Evolutionary conservation across 2,888 invertebrate species (phyloP).

Genomic region (Chouioia cunea): DNA sequence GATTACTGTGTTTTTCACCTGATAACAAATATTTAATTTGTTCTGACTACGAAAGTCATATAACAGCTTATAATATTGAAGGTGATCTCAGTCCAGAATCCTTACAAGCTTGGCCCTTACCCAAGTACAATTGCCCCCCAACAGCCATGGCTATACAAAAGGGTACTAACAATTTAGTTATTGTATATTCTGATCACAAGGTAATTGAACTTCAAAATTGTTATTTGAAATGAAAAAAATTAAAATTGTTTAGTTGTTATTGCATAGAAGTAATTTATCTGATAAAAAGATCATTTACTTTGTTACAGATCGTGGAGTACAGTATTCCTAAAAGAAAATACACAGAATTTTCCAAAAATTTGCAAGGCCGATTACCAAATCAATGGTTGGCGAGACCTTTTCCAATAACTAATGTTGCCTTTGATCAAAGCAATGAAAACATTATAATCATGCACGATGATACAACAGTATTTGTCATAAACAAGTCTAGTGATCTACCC

Average conservation of each 20-base stretch:
- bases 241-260: not conserved
- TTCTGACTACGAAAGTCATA: slow-evolving; percentile 76
- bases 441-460: slow-evolving; percentile 83
- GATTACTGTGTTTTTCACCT: slow-evolving; percentile 60
- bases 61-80: slow-evolving; percentile 75
- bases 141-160: slow-evolving; percentile 81
- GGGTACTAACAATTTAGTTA: slow-evolving; percentile 73
- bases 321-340: slow-evolving; percentile 75
- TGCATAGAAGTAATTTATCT: not conserved
- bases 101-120: slow-evolving; percentile 73
- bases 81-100: slow-evolving; percentile 51
- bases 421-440: slow-evolving; percentile 75
- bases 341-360: slow-evolving; percentile 74
- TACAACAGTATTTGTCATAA: slow-evolving; percentile 74
- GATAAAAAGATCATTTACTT: slow-evolving; percentile 24
- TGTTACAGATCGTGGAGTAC: slow-evolving; percentile 81
- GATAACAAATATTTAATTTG: slow-evolving; percentile 77
- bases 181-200: slow-evolving; percentile 85
- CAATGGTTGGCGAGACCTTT: slow-evolving; percentile 74
- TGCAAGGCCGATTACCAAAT: slow-evolving; percentile 71
- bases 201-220: slow-evolving; percentile 68
- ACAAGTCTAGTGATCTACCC: slow-evolving; percentile 71
- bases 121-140: slow-evolving; percentile 78
- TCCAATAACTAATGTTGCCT: slow-evolving; percentile 74
- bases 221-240: slow-evolving; percentile 3